phyloP scores from a whole-genome alignment of 2,113 vertebrate genomes.

The Mustelus asterias region DNA sequence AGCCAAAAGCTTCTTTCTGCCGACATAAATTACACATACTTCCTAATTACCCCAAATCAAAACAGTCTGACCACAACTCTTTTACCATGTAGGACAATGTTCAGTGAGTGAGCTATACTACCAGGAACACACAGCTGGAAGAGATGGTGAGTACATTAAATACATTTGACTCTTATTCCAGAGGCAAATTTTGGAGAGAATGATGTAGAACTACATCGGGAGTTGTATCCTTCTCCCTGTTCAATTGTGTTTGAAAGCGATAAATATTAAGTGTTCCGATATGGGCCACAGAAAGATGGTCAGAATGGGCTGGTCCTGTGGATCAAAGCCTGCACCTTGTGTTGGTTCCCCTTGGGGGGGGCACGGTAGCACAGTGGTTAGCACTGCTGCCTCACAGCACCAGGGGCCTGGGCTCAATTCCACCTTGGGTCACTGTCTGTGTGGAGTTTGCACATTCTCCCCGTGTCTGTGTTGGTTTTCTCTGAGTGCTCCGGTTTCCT shows the following conservation, averaged over 20 bases:
- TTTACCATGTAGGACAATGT: not conserved
- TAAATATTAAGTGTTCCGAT: not conserved
- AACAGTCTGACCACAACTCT: not conserved
- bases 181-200: not conserved
- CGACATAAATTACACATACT: not conserved
- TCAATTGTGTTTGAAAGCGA: not conserved
- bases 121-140: not conserved
- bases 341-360: not conserved
- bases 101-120: not conserved
- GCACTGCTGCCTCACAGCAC: too few relatives aligned
- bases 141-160: constrained; percentile 12
- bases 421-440: too few relatives aligned
- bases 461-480: too few relatives aligned
- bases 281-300: not conserved
- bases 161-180: not conserved
- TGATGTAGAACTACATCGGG: not conserved
- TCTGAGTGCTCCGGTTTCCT: too few relatives aligned
- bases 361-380: too few relatives aligned
- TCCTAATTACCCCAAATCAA: constrained; percentile 31
- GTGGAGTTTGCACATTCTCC: too few relatives aligned
- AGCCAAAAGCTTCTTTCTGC: constrained; percentile 1
- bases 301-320: not conserved
- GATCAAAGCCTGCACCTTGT: not conserved
- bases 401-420: too few relatives aligned
- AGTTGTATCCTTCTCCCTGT: not conserved